Evolutionary conservation across 1,140 invertebrate species (phyloP).

Genomic region (Ooceraea biroi): DNA sequence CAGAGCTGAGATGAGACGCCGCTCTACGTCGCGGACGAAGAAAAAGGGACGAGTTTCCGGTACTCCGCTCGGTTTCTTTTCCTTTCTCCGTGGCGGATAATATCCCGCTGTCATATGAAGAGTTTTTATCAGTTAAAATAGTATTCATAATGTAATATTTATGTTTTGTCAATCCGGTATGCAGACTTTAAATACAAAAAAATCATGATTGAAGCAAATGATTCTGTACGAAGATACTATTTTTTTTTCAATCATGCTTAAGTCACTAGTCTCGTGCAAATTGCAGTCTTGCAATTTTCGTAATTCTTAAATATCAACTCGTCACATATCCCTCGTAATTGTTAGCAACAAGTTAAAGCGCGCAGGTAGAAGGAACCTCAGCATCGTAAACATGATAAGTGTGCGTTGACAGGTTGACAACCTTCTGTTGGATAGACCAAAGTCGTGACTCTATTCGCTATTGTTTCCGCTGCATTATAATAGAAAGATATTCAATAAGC

Average conservation of each 20-base stretch:
- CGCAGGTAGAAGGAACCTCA: constrained; percentile 8
- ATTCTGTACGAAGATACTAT: neutral
- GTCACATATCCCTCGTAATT: neutral
- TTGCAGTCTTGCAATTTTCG: neutral
- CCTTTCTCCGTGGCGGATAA: constrained; percentile 66
- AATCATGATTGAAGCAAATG: neutral
- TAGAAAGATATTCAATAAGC: constrained; percentile 31
- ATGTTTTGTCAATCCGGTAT: neutral
- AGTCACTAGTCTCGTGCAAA: neutral
- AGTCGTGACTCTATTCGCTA: constrained; percentile 51
- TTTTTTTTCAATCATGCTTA: neutral
- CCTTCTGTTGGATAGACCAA: constrained; percentile 30
- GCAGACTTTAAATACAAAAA: neutral
- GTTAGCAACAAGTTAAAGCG: constrained; percentile 43
- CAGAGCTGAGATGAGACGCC: constrained; percentile 51
- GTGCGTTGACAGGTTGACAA: constrained; percentile 54
- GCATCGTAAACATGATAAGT: constrained; percentile 36
- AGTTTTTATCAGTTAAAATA: constrained; percentile 25
- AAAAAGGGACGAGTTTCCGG: constrained; percentile 63
- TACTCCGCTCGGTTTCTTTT: constrained; percentile 64
- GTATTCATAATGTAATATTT: neutral
- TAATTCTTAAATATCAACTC: constrained; percentile 34
- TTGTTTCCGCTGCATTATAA: constrained; percentile 27
- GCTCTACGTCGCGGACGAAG: constrained; percentile 36
- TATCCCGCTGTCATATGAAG: constrained; percentile 31